A percentile compares a stretch with the other conserved stretches of the same genome.
phyloP scores from a whole-genome alignment of 2,113 vertebrate species.

The Apodemus sylvaticus region DNA sequence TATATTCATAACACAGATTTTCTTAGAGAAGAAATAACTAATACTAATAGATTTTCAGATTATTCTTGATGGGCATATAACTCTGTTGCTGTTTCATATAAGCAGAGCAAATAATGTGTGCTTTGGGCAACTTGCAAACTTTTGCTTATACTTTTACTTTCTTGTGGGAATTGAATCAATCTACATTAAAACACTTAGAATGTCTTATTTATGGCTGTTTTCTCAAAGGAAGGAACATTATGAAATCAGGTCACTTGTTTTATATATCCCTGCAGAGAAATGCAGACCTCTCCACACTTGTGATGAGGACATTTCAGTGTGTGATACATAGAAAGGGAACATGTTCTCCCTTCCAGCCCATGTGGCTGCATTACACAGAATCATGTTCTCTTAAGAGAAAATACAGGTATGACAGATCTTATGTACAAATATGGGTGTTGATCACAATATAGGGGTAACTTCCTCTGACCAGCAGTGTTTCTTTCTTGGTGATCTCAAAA shows the following conservation, averaged over 20 bases:
- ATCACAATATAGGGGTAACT: background rate
- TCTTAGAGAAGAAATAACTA: constrained; percentile 43
- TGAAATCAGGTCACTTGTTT: constrained; percentile 73
- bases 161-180: constrained; percentile 11
- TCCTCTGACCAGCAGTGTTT: background rate
- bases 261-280: constrained; percentile 53
- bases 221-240: constrained; percentile 51
- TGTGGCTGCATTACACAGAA: background rate
- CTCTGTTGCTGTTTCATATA: background rate
- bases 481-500: constrained; percentile 9
- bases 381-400: background rate
- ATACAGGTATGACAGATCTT: background rate
- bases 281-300: background rate
- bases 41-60: background rate
- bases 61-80: background rate
- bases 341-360: background rate
- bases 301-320: background rate
- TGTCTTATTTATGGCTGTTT: constrained; percentile 65
- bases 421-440: background rate
- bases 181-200: constrained; percentile 52
- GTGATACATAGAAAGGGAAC: background rate
- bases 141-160: constrained; percentile 11
- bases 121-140: background rate
- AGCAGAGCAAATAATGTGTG: background rate
- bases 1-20: background rate